Base-by-base conservation (phyloP, 1,140 invertebrate genomes). In the Condylostylus longicornis region DNA sequence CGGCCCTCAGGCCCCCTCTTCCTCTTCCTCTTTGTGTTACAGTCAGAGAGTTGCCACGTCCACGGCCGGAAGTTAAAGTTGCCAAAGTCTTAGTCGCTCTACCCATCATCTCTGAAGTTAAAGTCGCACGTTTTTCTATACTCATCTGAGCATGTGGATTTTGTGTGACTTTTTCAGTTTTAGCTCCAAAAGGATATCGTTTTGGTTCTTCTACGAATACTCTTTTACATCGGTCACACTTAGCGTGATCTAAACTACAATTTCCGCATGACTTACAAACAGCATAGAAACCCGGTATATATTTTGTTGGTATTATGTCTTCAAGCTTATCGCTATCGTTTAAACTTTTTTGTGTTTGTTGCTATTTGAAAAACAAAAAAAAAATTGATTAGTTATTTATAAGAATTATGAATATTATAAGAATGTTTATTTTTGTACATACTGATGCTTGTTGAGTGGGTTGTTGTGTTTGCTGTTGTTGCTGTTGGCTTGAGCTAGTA, bases 261-360 rank as follows among this genome's bases (percentile, higher is more conserved):
- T 76, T 74, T 15, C 79, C 79, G 49, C 80, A 84, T 39, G 66
- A 63, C 35, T 71, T 68, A 57, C 80, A 84, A 2, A 82, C 65
- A 14, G 79, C 79, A 33, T 77, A 58, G 55, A 71, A 75, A 25
- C 79, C 79, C 14, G 73, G 67, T 14, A 80, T 66, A 38, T 67
- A 43, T 72, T 74, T 12, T 74, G 69, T 5, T 58, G 62, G 4
- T 60, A 67, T 10, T 22, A 43, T 39, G 20, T 35, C 50, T 33
- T 2, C n/a, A n/a, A 15, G 25, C n/a, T 23, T 7, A 58, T 53
- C n/a, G 58, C 48, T 6, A 51, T 46, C 6, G 61, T 45, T 25
- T 55, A 48, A 4, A 58, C 42, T 14, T 25, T 31, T 14, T 23
- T 4, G 34, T 27, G 5, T 28, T 35, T n/a, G 40, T 23, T 17